Evolutionary conservation across 2,113 vertebrate genomes (phyloP).

Genomic region (Lepus timidus): DNA sequence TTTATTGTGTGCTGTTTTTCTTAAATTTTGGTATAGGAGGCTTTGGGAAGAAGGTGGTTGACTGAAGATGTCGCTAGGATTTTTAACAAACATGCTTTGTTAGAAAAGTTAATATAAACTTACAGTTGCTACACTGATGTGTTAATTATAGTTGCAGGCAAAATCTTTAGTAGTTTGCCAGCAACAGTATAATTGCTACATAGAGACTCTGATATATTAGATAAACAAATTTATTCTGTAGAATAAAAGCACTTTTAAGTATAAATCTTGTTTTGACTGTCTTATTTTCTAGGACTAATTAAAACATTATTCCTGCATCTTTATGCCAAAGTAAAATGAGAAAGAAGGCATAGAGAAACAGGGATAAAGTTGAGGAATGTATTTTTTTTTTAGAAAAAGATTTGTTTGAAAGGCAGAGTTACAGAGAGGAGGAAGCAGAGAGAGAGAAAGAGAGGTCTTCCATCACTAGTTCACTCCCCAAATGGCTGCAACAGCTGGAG

Average conservation of each 20-base stretch:
- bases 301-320: slow-evolving; percentile 79
- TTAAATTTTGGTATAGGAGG: background rate
- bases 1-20: slow-evolving; percentile 42
- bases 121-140: slow-evolving; percentile 73
- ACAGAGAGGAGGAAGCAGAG: no score
- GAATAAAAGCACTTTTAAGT: slow-evolving; percentile 85
- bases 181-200: slow-evolving; percentile 87
- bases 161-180: slow-evolving; percentile 82
- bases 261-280: slow-evolving; percentile 82
- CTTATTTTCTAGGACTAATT: slow-evolving; percentile 85
- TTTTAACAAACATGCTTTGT: slow-evolving; percentile 57
- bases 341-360: slow-evolving; percentile 58
- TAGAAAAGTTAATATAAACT: slow-evolving; percentile 77
- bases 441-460: no score
- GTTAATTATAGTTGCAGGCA: slow-evolving; percentile 85
- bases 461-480: no score
- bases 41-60: slow-evolving; percentile 34
- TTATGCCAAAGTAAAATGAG: slow-evolving; percentile 51
- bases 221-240: slow-evolving; percentile 87
- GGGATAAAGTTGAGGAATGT: background rate
- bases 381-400: no score
- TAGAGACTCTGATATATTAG: slow-evolving; percentile 84
- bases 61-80: slow-evolving; percentile 26
- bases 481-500: no score
- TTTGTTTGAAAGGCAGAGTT: no score